Conservation (phyloP, 2,797 vertebrate genomes). For the Gorsachius magnificus region DNA sequence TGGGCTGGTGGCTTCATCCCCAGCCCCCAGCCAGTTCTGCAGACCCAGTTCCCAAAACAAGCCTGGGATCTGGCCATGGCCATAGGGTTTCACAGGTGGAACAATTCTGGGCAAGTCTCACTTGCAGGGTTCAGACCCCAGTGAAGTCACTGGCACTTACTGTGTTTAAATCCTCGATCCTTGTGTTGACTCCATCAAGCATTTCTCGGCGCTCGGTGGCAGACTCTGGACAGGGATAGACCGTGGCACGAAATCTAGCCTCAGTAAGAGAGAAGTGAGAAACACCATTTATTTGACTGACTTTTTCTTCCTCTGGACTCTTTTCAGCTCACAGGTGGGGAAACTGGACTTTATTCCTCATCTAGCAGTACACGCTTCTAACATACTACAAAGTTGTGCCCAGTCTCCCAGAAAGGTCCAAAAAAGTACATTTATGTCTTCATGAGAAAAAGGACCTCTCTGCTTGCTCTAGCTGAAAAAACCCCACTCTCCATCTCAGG, state of each 20-base stretch:
- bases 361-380: not conserved
- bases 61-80: not conserved
- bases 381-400: not conserved
- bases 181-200: constrained; percentile 73
- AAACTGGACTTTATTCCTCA: not conserved
- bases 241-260: constrained; percentile 79
- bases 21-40: not conserved
- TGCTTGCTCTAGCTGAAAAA: not conserved
- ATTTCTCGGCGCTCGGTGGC: constrained; percentile 76
- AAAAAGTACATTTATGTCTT: not conserved
- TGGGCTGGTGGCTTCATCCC: not conserved
- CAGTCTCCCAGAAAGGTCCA: not conserved
- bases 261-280: not conserved
- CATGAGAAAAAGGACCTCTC: not conserved
- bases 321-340: not conserved
- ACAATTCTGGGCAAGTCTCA: not conserved
- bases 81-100: not conserved
- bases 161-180: constrained; percentile 79
- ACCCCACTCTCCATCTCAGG: not conserved
- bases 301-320: not conserved
- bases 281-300: not conserved
- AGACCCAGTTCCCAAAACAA: not conserved
- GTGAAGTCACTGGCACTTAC: constrained; percentile 55
- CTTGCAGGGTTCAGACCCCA: not conserved
- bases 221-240: constrained; percentile 80